Conservation (phyloP, 2,113 vertebrate species). For the Bos indicus region DNA sequence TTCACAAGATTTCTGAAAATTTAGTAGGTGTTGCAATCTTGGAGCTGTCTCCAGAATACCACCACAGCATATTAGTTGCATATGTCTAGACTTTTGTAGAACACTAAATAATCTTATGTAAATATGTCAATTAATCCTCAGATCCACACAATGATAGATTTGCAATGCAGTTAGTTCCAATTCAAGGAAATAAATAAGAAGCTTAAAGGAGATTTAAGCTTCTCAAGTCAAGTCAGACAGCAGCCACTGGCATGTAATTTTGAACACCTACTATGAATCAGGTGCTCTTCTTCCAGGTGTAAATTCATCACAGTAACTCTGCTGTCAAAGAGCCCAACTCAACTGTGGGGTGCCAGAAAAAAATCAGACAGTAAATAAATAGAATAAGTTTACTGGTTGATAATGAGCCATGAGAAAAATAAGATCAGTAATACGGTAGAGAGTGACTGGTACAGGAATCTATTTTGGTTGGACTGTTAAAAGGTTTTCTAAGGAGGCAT, state of each 20-base stretch:
- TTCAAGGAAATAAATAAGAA: neutral
- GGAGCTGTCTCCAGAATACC: neutral
- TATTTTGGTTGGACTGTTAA: neutral
- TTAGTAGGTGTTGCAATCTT: neutral
- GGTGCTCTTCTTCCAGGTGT: neutral
- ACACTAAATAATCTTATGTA: neutral
- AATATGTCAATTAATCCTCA: neutral
- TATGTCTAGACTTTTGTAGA: neutral
- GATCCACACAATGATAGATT: neutral
- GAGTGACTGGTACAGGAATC: neutral
- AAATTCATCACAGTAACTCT: neutral
- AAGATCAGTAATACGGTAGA: neutral
- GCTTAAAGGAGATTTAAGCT: neutral
- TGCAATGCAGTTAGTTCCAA: neutral
- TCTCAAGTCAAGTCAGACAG: neutral
- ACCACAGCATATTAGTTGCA: neutral
- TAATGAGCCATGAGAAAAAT: neutral
- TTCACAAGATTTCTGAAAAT: neutral
- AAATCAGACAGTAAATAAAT: neutral
- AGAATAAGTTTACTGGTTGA: neutral
- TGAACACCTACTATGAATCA: neutral
- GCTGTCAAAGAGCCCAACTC: neutral
- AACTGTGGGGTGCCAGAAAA: neutral
- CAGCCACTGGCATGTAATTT: neutral
- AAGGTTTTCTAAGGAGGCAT: neutral